Evolutionary conservation across 2,113 vertebrate genomes (phyloP).

Genomic region (Perca schrenkii): DNA sequence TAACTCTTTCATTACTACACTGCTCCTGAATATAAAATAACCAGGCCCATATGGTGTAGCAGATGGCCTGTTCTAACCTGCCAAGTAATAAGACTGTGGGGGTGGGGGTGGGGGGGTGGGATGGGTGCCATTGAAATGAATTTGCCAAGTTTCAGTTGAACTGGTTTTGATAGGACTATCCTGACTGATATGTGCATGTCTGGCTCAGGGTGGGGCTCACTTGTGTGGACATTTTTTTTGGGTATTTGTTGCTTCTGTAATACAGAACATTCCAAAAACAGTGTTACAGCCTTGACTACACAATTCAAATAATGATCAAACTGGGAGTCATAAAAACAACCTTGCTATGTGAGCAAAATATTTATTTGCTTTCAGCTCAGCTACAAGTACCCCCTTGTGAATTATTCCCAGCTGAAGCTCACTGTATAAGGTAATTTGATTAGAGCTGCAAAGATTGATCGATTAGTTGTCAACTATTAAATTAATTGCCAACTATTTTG

Average conservation of each 20-base stretch:
- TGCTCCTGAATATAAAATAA: neutral
- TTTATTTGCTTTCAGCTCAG: constrained; percentile 35
- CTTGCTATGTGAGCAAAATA: neutral
- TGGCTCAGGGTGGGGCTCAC: neutral
- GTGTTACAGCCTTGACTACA: too few species aligned
- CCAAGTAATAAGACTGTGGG: neutral
- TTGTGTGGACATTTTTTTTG: too few species aligned
- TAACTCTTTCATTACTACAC: constrained; percentile 19
- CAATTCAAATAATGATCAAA: neutral
- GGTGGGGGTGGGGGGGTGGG: neutral
- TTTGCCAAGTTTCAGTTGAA: constrained; percentile 40
- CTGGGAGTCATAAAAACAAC: neutral
- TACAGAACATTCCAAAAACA: neutral
- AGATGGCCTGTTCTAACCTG: constrained; percentile 14
- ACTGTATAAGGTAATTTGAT: neutral
- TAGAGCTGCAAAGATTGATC: too few species aligned
- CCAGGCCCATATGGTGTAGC: neutral
- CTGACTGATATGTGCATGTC: neutral
- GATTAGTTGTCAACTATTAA: too few species aligned
- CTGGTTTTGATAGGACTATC: constrained; percentile 29
- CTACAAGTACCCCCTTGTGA: constrained; percentile 11
- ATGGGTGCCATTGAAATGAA: neutral
- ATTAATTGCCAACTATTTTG: too few species aligned
- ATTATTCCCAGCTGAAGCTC: constrained; percentile 10
- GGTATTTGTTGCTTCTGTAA: neutral